These are phyloP conservation scores for Myotis daubentonii DNA, from an alignment of 2,797 vertebrate species.

Conservation along the genomic window DNA sequence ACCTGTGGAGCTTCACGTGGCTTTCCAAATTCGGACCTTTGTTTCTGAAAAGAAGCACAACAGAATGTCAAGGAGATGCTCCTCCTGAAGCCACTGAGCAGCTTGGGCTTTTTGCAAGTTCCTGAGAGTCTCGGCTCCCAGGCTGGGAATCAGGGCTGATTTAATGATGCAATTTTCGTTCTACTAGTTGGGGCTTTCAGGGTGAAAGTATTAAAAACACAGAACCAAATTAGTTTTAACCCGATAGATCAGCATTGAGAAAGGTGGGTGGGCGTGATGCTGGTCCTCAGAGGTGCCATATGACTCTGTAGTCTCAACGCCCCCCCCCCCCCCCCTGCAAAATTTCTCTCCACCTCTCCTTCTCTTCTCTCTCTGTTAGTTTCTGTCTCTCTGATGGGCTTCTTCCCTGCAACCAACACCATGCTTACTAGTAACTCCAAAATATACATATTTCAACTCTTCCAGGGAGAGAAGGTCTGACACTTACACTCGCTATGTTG, in stretches of 20 bases:
- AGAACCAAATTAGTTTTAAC: background rate
- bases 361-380: background rate
- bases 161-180: background rate
- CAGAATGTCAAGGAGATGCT: background rate
- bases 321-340: no score
- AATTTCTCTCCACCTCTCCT: background rate
- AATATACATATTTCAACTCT: background rate
- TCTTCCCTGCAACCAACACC: background rate
- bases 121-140: background rate
- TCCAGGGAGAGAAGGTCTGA: background rate
- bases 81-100: background rate
- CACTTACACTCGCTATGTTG: background rate
- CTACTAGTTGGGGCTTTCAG: background rate
- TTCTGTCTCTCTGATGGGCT: background rate
- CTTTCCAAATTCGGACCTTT: constrained; percentile 13
- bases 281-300: background rate
- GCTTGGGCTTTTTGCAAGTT: background rate
- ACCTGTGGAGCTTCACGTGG: background rate
- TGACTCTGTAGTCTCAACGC: background rate
- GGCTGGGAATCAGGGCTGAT: background rate
- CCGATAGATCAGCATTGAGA: background rate
- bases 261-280: accelerated
- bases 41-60: constrained; percentile 8
- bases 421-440: background rate
- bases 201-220: background rate